phyloP scores from a whole-genome alignment of 2,797 vertebrate genomes.

The Malurus splendens region DNA sequence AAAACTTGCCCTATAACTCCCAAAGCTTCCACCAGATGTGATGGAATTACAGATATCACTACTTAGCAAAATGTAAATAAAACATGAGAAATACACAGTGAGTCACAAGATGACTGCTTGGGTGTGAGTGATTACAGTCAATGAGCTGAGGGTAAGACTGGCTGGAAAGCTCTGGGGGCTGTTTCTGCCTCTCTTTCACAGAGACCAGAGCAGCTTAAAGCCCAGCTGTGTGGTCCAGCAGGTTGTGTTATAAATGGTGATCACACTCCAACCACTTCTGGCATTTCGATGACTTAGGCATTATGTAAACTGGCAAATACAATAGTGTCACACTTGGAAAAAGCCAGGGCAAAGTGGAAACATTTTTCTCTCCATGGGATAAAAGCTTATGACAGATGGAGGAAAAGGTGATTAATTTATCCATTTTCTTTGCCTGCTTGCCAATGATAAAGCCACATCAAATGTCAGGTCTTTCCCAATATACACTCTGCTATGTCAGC shows the following conservation, averaged over 20 bases:
- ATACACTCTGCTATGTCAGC: not conserved
- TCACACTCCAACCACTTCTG: not conserved
- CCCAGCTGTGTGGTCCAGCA: not conserved
- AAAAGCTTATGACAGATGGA: slow-evolving; percentile 12
- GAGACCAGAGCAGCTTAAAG: not conserved
- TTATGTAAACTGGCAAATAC: not conserved
- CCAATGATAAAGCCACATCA: slow-evolving; percentile 24
- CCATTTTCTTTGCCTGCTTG: not conserved
- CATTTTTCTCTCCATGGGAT: not conserved
- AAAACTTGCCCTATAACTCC: fast-evolving
- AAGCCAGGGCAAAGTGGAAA: slow-evolving; percentile 27
- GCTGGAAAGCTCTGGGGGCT: not conserved
- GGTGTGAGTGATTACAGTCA: not conserved
- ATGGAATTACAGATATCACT: not conserved
- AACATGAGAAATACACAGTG: not conserved
- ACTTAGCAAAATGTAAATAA: not conserved
- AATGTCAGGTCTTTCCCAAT: not conserved
- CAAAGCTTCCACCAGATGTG: not conserved
- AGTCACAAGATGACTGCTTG: fast-evolving
- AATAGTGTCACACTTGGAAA: slow-evolving; percentile 6
- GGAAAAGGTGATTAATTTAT: slow-evolving; percentile 23
- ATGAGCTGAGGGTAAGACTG: not conserved
- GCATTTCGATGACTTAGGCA: not conserved
- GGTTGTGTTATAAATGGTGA: not conserved
- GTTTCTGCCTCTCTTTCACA: not conserved